Evolutionary conservation across 1,140 invertebrate species (phyloP), one percentile per base, ranked within the genome.

Genomic region (Yoshiicerus persimilis): DNA sequence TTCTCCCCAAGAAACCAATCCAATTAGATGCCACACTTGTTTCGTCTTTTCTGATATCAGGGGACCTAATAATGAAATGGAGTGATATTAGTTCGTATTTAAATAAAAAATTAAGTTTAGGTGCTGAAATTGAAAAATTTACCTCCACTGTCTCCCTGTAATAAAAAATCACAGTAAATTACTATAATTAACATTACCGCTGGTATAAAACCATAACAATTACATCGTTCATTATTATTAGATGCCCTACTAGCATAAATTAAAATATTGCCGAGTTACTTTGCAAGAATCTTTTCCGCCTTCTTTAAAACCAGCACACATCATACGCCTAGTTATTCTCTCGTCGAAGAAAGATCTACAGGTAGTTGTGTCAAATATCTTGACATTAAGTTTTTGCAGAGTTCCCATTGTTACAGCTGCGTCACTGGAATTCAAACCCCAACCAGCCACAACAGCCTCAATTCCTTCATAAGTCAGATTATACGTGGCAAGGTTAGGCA

Each of bases 261-360:
- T 62, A 2, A 25, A 25, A 0, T 25, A n/a, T 23, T 27, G 25
- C 25, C n/a, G 16, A 62, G 11, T 85, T 30, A 88, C 89, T 41
- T 90, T 90, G 75, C 90, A 91, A 38, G 88, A 84, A 85, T 91
- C 89, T 56, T 88, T 88, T 25, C 89, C 88, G 25, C 84, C 89
- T 56, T 91, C 89, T 66, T 87, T 66, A 38, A 56, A 89, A n/a
- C 90, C 90, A 38, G 89, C 90, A 77, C 90, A 91, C 83, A 91
- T 85, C 89, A 91, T 90, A 9, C 90, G 41, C 20, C 66, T 39
- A n/a, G 66, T 89, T 13, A 91, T 84, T 38, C 88, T 34, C 23
- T 87, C 77, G 41, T 88, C 70, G 47, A 86, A 90, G 16, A 90
- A 86, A 1, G 4, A 25, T 47, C 87, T 89, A 36, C 90, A 91